Base-by-base conservation (phyloP, 2,888 invertebrate species). In the Pachymerium ferrugineum region DNA sequence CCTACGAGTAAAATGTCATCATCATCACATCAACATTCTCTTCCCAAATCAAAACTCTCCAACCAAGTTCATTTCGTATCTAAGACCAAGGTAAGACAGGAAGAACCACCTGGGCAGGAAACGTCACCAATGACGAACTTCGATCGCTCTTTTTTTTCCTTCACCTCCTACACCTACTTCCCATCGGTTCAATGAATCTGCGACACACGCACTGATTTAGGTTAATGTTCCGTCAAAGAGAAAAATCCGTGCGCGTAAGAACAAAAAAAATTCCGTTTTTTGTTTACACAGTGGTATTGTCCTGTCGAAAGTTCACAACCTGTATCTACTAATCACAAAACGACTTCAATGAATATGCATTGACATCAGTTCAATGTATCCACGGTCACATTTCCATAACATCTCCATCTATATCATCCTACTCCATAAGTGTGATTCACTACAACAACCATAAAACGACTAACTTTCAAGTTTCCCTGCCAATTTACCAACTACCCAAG, bases 181-280 rank as follows among this genome's bases (percentile, higher is more conserved):
- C 62, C 62, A 62, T 14, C 62, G 5, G 62, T 62, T 62, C 62
- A 62, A 62, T 28, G 62, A 62, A 62, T 62, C 25, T n/a, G 25
- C 25, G 16, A 62, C 47, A 54, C 62, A 28, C 62, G 62, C 14
- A n/a, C 62, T 14, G 28, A 62, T 62, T 62, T 62, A 62, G 62
- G 62, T 62, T 62, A 62, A 62, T 62, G 62, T 62, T 62, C 62
- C 62, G 62, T 62, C 62, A 62, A 62, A 62, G 62, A 25, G 62
- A 62, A 62, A 62, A 62, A 62, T 25, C 6, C 62, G 14, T 10
- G 8, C n/a, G n/a, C n/a, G n/a, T n/a, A n/a, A 3, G 10, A 62
- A 25, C 22, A 25, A 62, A 25, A 25, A 3, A 62, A 10, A 62
- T 14, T 25, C 8, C 6, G 19, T 54, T 62, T 62, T 62, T 28